A percentile compares a stretch with the other conserved stretches of the same genome.
Evolutionary conservation across 2,888 invertebrate species (phyloP).

Genomic region (Galerucella nymphaeae): DNA sequence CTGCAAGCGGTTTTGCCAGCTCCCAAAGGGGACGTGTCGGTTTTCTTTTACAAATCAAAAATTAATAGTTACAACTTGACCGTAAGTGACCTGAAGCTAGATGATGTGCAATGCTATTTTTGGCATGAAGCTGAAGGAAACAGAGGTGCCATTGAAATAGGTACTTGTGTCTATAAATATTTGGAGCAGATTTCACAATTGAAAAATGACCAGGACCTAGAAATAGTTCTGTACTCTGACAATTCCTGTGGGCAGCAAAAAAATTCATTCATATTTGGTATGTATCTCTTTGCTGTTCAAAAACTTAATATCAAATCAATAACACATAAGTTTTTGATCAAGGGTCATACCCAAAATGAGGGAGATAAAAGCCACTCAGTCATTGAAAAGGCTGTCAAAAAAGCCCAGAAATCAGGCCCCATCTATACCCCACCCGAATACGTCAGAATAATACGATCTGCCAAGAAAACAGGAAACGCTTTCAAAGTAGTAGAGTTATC

Average conservation of each 20-base stretch:
- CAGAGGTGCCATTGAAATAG: conserved; percentile 56
- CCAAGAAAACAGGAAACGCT: conserved; percentile 37
- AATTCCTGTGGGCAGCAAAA: conserved; percentile 23
- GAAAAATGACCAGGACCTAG: not conserved
- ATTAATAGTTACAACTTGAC: conserved; percentile 48
- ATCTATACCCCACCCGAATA: conserved; percentile 40
- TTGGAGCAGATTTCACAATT: conserved; percentile 37
- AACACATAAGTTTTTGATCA: conserved; percentile 41
- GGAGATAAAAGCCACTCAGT: conserved; percentile 34
- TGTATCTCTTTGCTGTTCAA: conserved; percentile 1
- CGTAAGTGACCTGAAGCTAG: conserved; percentile 35
- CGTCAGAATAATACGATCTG: conserved; percentile 31
- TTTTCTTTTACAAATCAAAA: conserved; percentile 50
- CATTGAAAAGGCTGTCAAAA: conserved; percentile 41
- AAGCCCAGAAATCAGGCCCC: conserved; percentile 39
- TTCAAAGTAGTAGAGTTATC: too few species aligned
- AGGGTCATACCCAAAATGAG: conserved; percentile 41
- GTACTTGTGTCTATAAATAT: conserved; percentile 54
- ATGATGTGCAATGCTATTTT: conserved; percentile 50
- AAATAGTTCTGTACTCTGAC: conserved; percentile 12
- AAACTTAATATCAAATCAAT: conserved; percentile 21
- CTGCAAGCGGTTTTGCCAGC: conserved; percentile 47
- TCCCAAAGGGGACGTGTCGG: conserved; percentile 46
- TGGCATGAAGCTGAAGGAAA: conserved; percentile 56
- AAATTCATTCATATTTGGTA: conserved; percentile 7